A percentile compares a stretch with the other conserved stretches of the same genome.
These are phyloP conservation scores for Melanotaenia duboulayi DNA, from an alignment of 2,113 vertebrate genomes.

Conservation along the genomic window DNA sequence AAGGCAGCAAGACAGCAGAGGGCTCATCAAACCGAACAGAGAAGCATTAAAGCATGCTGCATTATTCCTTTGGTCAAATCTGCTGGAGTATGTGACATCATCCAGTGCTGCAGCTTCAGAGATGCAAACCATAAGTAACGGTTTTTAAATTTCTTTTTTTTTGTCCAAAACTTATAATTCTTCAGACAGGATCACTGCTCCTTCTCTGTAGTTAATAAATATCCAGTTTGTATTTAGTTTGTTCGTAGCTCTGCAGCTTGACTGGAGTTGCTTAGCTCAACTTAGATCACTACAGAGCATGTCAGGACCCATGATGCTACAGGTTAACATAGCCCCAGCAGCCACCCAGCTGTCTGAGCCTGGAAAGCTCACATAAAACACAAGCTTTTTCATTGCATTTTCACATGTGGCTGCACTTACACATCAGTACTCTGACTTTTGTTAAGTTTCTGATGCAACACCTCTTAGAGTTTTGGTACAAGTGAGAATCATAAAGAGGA, in stretches of 20 bases:
- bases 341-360: slow-evolving; percentile 64
- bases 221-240: slow-evolving; percentile 38
- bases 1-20: slow-evolving; percentile 62
- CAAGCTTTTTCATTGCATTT: slow-evolving; percentile 71
- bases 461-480: slow-evolving; percentile 42
- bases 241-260: slow-evolving; percentile 50
- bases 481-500: slow-evolving; percentile 44
- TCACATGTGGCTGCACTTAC: slow-evolving; percentile 61
- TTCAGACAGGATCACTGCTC: slow-evolving; percentile 33
- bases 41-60: slow-evolving; percentile 40
- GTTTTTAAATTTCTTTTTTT: slow-evolving; percentile 15
- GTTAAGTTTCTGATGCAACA: slow-evolving; percentile 56
- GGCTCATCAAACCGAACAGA: slow-evolving; percentile 69
- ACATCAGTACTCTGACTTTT: slow-evolving; percentile 49
- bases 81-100: slow-evolving; percentile 40
- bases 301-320: slow-evolving; percentile 38
- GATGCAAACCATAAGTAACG: slow-evolving; percentile 13
- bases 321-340: slow-evolving; percentile 61
- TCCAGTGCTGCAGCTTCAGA: slow-evolving; percentile 20
- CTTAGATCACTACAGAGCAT: slow-evolving; percentile 48
- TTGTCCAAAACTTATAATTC: neutral
- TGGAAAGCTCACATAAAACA: slow-evolving; percentile 73
- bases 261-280: slow-evolving; percentile 48
- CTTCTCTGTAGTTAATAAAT: slow-evolving; percentile 18
- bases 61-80: slow-evolving; percentile 54